A percentile compares a stretch with the other conserved stretches of the same genome.
phyloP scores from a whole-genome alignment of 2,113 vertebrate species.

The Bujurquina vittata region DNA sequence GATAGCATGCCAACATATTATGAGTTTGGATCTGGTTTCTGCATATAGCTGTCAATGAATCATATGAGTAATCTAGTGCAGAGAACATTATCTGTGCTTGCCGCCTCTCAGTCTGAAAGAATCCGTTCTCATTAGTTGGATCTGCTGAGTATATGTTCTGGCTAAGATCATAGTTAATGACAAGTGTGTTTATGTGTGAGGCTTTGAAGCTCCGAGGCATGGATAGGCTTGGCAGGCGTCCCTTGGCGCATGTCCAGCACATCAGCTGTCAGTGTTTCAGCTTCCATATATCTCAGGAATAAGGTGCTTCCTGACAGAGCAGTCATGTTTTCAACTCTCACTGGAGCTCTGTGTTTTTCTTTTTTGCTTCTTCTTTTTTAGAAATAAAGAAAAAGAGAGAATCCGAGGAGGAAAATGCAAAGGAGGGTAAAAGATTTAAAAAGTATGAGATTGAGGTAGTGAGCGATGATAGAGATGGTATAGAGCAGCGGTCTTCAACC shows the following conservation, averaged over 20 bases:
- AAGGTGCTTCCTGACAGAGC: slow-evolving; percentile 14
- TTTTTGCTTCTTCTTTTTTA: not conserved
- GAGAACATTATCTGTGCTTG: not conserved
- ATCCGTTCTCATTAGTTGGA: slow-evolving; percentile 7
- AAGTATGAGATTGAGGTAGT: not conserved
- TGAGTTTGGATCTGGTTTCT: not conserved
- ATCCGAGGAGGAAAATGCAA: not conserved
- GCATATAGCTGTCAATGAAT: not conserved
- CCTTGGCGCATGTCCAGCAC: slow-evolving; percentile 14
- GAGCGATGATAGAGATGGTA: not conserved
- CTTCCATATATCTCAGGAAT: not conserved
- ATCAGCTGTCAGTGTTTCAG: slow-evolving; percentile 20
- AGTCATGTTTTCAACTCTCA: not conserved
- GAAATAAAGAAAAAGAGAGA: not conserved
- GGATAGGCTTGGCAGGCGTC: not conserved
- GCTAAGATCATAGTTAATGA: slow-evolving; percentile 25
- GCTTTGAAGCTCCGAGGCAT: not conserved
- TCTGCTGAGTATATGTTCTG: not conserved
- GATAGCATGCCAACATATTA: not conserved
- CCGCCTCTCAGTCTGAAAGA: not conserved
- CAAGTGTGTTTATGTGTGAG: slow-evolving; percentile 2
- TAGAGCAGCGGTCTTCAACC: too few species aligned
- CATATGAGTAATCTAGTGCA: not conserved
- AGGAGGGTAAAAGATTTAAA: not conserved
- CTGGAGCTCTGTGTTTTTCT: not conserved